These are phyloP conservation scores for Gorilla gorilla DNA, from an alignment of 2,113 vertebrate genomes.

Conservation along the genomic window DNA sequence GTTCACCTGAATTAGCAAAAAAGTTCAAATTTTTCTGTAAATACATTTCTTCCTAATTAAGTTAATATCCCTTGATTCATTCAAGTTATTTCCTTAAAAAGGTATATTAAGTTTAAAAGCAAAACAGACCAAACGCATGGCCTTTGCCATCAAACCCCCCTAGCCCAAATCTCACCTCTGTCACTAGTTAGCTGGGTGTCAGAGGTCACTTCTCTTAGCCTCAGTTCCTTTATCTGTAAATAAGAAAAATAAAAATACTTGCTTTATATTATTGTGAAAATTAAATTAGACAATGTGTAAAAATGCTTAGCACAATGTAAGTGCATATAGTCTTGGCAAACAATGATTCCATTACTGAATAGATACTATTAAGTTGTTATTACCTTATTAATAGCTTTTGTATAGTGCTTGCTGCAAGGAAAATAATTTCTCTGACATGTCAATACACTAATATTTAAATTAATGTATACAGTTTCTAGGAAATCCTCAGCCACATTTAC, in stretches of 20 bases:
- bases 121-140: not conserved
- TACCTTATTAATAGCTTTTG: not conserved
- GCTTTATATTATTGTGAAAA: not conserved
- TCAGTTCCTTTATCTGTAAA: not conserved
- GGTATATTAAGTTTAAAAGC: not conserved
- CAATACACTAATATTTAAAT: not conserved
- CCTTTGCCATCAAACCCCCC: not conserved
- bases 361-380: not conserved
- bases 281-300: not conserved
- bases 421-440: not conserved
- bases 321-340: not conserved
- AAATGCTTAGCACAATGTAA: not conserved
- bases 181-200: not conserved
- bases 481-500: not conserved
- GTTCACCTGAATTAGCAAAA: not conserved
- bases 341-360: not conserved
- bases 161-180: not conserved
- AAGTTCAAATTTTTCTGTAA: not conserved
- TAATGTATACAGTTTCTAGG: not conserved
- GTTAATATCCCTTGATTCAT: not conserved
- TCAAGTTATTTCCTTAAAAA: not conserved
- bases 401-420: not conserved
- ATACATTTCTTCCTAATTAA: slow-evolving; percentile 22
- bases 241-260: not conserved
- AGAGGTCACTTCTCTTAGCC: not conserved